A percentile compares a stretch with the other conserved stretches of the same genome.
Evolutionary conservation across 2,797 vertebrate species (phyloP).

Genomic region (Staurois parvus): DNA sequence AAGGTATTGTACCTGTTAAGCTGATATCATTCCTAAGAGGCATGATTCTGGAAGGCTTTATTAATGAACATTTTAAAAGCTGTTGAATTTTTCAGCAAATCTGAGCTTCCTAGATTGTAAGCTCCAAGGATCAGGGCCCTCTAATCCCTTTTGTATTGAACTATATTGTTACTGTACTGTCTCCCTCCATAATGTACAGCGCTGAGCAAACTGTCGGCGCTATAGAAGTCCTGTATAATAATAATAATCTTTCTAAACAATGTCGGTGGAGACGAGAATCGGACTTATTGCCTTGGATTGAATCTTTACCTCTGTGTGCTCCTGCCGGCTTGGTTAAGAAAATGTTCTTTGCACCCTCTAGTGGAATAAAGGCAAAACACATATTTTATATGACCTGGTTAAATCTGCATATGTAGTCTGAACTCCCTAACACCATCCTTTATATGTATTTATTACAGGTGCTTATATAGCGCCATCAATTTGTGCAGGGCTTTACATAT

Average conservation of each 20-base stretch:
- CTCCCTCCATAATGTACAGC: no score
- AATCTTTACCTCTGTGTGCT: neutral
- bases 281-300: conserved; percentile 1
- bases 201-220: no score
- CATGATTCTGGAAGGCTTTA: neutral
- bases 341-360: conserved; percentile 15
- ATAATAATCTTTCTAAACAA: conserved; percentile 1
- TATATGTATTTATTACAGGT: no score
- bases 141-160: no score
- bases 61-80: conserved; percentile 36
- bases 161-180: no score
- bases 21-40: neutral
- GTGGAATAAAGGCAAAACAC: neutral
- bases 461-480: no score
- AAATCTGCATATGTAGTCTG: no score
- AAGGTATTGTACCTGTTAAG: neutral
- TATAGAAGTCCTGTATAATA: no score
- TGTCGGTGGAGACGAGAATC: neutral
- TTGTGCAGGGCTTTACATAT: no score
- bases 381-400: neutral
- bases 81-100: conserved; percentile 38
- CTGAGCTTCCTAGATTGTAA: no score
- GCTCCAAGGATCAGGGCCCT: no score
- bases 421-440: no score
- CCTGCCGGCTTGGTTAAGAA: neutral